phyloP scores from a whole-genome alignment of 2,797 vertebrate species.

The Pelochelys cantorii region DNA sequence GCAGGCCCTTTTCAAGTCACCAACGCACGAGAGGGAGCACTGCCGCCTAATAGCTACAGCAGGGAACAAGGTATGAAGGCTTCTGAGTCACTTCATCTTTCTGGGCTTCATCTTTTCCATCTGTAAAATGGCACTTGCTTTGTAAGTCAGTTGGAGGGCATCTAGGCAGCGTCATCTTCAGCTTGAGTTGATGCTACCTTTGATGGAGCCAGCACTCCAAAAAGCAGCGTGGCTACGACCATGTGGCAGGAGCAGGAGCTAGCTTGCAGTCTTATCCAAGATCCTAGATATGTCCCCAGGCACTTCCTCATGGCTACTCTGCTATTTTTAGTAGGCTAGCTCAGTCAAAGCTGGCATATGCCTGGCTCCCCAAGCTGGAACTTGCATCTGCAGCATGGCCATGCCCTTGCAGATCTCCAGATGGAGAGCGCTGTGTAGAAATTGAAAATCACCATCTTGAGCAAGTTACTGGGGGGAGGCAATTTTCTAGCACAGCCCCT shows the following conservation, averaged over 20 bases:
- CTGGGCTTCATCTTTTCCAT: constrained; percentile 51
- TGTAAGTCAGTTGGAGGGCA: neutral
- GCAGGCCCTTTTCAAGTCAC: neutral
- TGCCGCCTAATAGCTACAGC: neutral
- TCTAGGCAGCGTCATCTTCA: neutral
- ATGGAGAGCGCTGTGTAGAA: neutral
- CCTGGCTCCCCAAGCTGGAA: neutral
- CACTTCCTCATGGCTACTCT: neutral
- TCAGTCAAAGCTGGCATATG: neutral
- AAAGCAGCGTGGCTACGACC: neutral
- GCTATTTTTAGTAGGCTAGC: neutral
- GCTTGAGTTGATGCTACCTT: neutral
- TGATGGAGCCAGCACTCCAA: neutral
- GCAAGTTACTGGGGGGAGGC: neutral
- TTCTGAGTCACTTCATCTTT: neutral
- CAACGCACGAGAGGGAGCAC: neutral
- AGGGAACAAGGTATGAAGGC: neutral
- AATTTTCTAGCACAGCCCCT: neutral
- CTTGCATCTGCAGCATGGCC: neutral
- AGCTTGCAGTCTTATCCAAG: neutral
- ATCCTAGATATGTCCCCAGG: no score
- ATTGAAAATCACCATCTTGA: neutral
- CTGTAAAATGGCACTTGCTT: neutral
- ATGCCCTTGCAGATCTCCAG: neutral
- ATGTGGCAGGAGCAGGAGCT: neutral